Conservation (phyloP, 2,797 vertebrate genomes). For the Gorsachius magnificus region DNA sequence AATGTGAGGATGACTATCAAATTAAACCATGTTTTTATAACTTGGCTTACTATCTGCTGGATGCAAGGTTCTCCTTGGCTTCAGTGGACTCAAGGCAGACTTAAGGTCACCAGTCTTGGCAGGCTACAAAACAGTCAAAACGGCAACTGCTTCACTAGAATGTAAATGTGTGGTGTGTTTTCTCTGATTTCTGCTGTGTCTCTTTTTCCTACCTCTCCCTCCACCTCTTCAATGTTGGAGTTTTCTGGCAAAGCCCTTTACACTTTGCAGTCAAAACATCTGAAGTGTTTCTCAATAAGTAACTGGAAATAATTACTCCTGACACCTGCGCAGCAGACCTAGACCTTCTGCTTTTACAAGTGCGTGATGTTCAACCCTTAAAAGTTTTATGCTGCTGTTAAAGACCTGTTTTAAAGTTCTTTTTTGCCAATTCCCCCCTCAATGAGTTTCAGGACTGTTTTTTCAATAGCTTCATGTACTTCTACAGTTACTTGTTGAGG, state of each 20-base stretch:
- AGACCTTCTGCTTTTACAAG: slow-evolving; percentile 60
- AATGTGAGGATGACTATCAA: slow-evolving; percentile 5
- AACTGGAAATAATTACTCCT: slow-evolving; percentile 61
- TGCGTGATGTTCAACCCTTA: slow-evolving; percentile 41
- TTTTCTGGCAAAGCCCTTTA: slow-evolving; percentile 41
- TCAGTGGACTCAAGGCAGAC: not conserved
- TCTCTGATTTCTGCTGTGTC: not conserved
- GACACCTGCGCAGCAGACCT: slow-evolving; percentile 61
- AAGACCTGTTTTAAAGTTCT: slow-evolving; percentile 58
- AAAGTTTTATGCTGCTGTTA: slow-evolving; percentile 46
- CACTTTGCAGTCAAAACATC: slow-evolving; percentile 41
- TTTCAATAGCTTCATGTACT: not conserved
- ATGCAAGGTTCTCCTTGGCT: not conserved
- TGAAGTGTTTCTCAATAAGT: slow-evolving; percentile 54
- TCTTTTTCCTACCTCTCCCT: slow-evolving; percentile 14
- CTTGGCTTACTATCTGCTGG: not conserved
- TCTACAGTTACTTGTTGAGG: not conserved
- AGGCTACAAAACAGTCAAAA: not conserved
- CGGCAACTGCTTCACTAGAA: not conserved
- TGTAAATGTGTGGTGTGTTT: not conserved
- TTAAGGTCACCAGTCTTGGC: not conserved
- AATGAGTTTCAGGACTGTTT: slow-evolving; percentile 23
- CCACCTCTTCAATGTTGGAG: not conserved
- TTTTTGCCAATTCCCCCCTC: slow-evolving; percentile 46
- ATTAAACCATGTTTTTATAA: not conserved